A percentile compares a stretch with the other conserved stretches of the same genome.
Evolutionary conservation across 1,140 invertebrate genomes (phyloP).

Genomic region (Ceratosolen solmsi): DNA sequence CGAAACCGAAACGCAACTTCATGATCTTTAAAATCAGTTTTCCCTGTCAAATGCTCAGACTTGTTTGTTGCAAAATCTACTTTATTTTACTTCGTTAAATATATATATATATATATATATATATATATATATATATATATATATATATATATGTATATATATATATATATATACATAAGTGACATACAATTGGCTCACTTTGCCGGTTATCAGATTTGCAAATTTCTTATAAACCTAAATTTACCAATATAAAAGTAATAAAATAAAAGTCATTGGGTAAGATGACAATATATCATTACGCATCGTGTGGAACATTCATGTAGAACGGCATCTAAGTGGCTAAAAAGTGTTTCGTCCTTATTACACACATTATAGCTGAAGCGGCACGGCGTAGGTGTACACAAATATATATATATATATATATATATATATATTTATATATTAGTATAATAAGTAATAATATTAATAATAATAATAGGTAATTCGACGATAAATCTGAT

Average conservation of each 20-base stretch:
- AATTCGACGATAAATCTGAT: background rate
- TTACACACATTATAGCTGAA: background rate
- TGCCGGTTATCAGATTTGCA: constrained; percentile 40
- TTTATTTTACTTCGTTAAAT: constrained; percentile 2
- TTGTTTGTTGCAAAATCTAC: background rate
- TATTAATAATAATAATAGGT: background rate
- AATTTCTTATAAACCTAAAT: constrained; percentile 54
- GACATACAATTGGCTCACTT: background rate
- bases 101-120: background rate
- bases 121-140: background rate
- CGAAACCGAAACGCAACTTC: too few relatives aligned
- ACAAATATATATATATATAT: background rate
- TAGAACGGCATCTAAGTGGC: constrained; percentile 15
- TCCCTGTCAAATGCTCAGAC: too few relatives aligned
- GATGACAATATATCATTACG: constrained; percentile 55
- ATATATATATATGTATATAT: background rate
- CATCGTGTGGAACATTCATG: constrained; percentile 39
- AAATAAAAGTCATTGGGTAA: constrained; percentile 65
- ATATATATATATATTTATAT: too few relatives aligned
- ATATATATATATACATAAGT: background rate
- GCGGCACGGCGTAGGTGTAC: constrained; percentile 3
- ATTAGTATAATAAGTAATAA: too few relatives aligned
- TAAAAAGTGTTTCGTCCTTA: constrained; percentile 28
- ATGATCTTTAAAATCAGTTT: too few relatives aligned
- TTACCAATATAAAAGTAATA: constrained; percentile 44